Evolutionary conservation across 2,113 vertebrate species (phyloP), one percentile per base, ranked within the genome.

Genomic region (Rhinolophus sinicus): DNA sequence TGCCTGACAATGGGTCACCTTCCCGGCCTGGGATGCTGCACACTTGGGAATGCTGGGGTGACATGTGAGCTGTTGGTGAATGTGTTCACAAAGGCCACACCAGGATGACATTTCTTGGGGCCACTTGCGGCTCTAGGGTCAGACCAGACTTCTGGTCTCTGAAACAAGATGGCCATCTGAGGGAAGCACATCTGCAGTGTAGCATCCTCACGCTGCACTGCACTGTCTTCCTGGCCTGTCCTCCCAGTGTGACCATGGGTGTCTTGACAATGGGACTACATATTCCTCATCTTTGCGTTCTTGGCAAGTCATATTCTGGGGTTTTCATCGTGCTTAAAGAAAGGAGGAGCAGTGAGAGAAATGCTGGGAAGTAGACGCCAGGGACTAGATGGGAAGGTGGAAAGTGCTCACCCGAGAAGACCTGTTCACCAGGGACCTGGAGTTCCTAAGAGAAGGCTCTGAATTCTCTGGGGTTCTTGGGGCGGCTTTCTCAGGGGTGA

Each of bases 241-340:
- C 77, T 72, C 33, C 33, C 38, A 4, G 22, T 0, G 18, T 12
- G 47, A 73, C 28, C 28, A 18, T 19, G 22, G 33, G 24, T 10
- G 3, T 44, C 44, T 60, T 19, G 26, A 69, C 47, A 75, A 26
- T 21, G 30, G n/a, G 44, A 9, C 62, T 77, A 38, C n/a, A 0
- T 75, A 21, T 44, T 88, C n/a, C 40, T 77, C 1, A 0, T 26
- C 28, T 35, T 44, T 73, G n/a, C n/a, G 1, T 38, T 30, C 14
- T 15, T 73, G 73, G 28, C 26, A 35, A 38, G 83, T 54, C 40
- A 19, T 10, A 26, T 38, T 6, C 2, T 81, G 47, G 67, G 44
- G 56, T 10, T 50, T 56, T 52, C 14, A 30, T 70, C 24, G 19
- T 28, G 2, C 13, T 65, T 60, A 69, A 9, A 28, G 22, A 24